Conservation (phyloP, 2,888 invertebrate species). For the Cerceris ruficornis region DNA sequence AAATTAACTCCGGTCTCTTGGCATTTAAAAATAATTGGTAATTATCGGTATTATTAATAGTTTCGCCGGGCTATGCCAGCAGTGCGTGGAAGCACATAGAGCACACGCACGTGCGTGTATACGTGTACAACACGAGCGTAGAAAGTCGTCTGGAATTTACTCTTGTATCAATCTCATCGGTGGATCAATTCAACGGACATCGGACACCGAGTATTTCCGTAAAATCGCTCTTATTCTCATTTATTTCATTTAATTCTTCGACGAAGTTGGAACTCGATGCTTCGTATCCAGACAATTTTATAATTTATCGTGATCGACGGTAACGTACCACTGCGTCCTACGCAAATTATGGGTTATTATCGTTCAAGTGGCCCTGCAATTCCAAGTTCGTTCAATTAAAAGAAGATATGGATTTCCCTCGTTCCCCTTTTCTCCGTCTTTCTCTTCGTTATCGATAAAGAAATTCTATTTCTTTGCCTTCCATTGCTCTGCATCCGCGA, state of each 20-base stretch:
- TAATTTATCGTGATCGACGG: too few species aligned
- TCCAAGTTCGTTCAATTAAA: neutral
- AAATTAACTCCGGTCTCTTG: slow-evolving; percentile 66
- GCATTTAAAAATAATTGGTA: slow-evolving; percentile 70
- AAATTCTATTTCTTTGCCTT: neutral
- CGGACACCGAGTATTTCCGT: too few species aligned
- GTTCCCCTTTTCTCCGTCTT: neutral
- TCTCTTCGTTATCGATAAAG: neutral
- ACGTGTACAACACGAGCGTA: neutral
- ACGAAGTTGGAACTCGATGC: too few species aligned
- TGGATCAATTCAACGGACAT: neutral
- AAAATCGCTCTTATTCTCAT: too few species aligned
- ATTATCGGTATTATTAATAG: slow-evolving; percentile 68
- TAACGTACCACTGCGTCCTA: too few species aligned
- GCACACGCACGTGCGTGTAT: slow-evolving; percentile 2
- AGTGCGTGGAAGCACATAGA: neutral
- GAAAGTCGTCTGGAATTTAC: neutral
- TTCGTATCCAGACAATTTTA: too few species aligned
- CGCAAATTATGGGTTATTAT: neutral
- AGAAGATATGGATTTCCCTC: too few species aligned
- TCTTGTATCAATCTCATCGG: neutral
- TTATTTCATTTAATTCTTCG: too few species aligned
- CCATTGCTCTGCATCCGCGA: neutral
- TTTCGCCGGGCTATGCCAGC: slow-evolving; percentile 40
- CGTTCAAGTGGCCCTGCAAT: neutral